Evolutionary conservation across 2,888 invertebrate genomes (phyloP), one percentile per base, ranked within the genome.

Genomic region (Glaucopsyche alexis): DNA sequence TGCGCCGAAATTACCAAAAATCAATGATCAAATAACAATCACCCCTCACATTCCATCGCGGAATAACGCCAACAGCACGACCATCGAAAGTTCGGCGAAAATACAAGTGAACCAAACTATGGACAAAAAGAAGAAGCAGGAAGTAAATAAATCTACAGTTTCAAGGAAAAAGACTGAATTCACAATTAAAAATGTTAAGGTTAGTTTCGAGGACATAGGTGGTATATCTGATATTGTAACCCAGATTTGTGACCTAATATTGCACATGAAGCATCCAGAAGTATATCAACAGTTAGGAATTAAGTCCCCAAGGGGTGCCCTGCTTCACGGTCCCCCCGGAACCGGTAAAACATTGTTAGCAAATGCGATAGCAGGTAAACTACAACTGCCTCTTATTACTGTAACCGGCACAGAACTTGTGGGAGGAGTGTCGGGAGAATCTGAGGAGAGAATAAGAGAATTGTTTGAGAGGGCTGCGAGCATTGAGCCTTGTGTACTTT

Each of bases 251-350:
- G 95, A 96, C 82, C 89, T 97, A 73, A 90, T 98, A 71, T 93
- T 97, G 79, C 98, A 98, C 84, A 95, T 99, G 86, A 96, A 96
- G 81, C 97, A 98, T 82, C 98, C 98, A 2, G 97, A 98, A 86
- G 95, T 98, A n/a, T 98, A 97, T 86, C 93, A 94, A 74, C 94
- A 95, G 78, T 93, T 99, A 76, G 98, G 98, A 1, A 95, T 98
- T 72, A 95, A 96, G 77, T 97, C 98, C 55, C 98, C 98, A 0
- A 94, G 97, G 82, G 99, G 99, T 42, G 96, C 99, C 80, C 89
- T 99, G 71, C 91, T 99, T 69, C 98, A 99, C 86, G 99, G 99
- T 0, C 99, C 99, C 0, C 98, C 99, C 0, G 99, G 99, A 0
- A 98, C 98, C 84, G 99, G 99, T 0, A 97, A 97, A 89, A 97